These are phyloP conservation scores for Malthinus flaveolus DNA, from an alignment of 2,888 invertebrate species.

Conservation along the genomic window DNA sequence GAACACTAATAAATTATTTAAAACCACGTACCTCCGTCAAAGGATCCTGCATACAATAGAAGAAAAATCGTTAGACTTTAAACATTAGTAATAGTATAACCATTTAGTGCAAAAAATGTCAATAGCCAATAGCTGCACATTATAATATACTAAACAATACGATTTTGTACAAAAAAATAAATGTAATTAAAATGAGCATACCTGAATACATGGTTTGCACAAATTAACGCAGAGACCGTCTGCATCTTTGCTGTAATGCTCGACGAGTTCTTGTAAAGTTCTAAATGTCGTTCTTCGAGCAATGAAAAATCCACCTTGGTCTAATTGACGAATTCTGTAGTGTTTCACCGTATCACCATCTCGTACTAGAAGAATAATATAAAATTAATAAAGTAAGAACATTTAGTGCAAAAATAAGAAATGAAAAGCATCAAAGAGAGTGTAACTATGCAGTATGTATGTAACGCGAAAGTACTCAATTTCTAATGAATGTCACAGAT, in stretches of 20 bases:
- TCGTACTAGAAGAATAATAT: slow-evolving; percentile 70
- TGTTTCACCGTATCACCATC: slow-evolving; percentile 99
- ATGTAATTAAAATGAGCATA: slow-evolving; percentile 44
- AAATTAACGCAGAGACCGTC: slow-evolving; percentile 98
- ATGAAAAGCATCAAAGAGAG: too few relatives aligned
- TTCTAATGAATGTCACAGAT: too few relatives aligned
- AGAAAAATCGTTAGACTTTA: slow-evolving; percentile 28
- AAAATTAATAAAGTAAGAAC: slow-evolving; percentile 2
- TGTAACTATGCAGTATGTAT: too few relatives aligned
- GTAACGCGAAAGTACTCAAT: too few relatives aligned
- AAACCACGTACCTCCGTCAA: slow-evolving; percentile 39
- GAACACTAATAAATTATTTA: slow-evolving; percentile 9
- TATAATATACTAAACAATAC: slow-evolving; percentile 29
- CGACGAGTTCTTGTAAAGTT: slow-evolving; percentile 94
- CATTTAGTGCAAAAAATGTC: slow-evolving; percentile 13
- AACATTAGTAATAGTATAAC: slow-evolving; percentile 4
- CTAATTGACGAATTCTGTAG: slow-evolving; percentile 97
- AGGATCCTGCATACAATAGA: slow-evolving; percentile 38
- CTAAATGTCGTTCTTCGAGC: slow-evolving; percentile 97
- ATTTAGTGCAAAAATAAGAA: too few relatives aligned
- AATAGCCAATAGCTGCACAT: slow-evolving; percentile 39
- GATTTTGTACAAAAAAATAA: slow-evolving; percentile 20
- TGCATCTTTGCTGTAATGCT: slow-evolving; percentile 96
- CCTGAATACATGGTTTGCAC: slow-evolving; percentile 92
- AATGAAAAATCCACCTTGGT: slow-evolving; percentile 99